These are phyloP conservation scores for Ctenodactylus gundi DNA, from an alignment of 2,113 vertebrate genomes.

Conservation along the genomic window DNA sequence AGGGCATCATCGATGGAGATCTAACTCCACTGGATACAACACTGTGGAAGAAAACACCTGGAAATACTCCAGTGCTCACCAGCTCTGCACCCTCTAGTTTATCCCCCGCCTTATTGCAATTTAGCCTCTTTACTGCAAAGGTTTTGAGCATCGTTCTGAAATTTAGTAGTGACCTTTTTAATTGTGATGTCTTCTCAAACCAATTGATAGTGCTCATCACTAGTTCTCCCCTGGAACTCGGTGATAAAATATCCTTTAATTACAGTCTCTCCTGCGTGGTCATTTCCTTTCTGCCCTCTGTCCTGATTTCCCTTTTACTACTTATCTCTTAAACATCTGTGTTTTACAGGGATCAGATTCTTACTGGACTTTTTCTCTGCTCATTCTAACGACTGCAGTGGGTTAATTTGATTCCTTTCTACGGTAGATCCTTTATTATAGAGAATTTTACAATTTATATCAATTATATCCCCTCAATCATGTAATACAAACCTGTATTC, in stretches of 20 bases:
- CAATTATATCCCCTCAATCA: not conserved
- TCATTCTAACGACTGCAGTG: not conserved
- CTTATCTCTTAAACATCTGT: not conserved
- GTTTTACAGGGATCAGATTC: not conserved
- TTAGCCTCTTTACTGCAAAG: not conserved
- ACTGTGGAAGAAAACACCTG: not conserved
- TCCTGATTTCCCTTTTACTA: not conserved
- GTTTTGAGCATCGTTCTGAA: not conserved
- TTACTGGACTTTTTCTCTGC: not conserved
- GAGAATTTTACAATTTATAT: not conserved
- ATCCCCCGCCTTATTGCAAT: not conserved
- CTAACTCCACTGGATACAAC: not conserved
- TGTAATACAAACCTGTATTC: not conserved
- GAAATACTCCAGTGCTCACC: not conserved
- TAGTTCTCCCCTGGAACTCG: not conserved
- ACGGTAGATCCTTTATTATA: not conserved
- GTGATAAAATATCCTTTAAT: not conserved
- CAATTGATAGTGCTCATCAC: not conserved
- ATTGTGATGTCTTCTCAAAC: not conserved
- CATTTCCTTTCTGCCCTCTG: not conserved
- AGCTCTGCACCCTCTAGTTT: not conserved
- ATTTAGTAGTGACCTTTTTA: not conserved
- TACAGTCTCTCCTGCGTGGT: not conserved
- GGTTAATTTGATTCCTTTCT: not conserved
- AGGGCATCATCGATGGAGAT: not conserved